phyloP scores from a whole-genome alignment of 2,888 invertebrate species.

The Drosophila tripunctata region DNA sequence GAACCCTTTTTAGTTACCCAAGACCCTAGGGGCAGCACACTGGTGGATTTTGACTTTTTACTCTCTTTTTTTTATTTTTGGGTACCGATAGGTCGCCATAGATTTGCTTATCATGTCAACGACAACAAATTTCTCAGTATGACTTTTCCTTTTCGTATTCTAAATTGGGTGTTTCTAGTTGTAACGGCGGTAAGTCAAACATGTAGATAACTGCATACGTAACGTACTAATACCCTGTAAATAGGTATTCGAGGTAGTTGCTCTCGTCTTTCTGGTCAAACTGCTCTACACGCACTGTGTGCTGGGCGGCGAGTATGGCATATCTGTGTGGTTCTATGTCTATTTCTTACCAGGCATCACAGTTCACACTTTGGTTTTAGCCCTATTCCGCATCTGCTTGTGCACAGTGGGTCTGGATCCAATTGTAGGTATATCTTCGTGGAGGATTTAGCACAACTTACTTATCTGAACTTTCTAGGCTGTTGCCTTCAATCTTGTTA shows the following conservation, averaged over 20 bases:
- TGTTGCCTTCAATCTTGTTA: slow-evolving; percentile 48
- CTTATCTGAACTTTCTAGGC: slow-evolving; percentile 38
- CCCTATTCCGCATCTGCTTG: slow-evolving; percentile 35
- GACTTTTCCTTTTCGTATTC: slow-evolving; percentile 44
- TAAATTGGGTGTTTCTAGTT: slow-evolving; percentile 50
- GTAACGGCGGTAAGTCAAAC: slow-evolving; percentile 50
- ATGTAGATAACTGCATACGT: not conserved
- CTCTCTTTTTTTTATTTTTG: slow-evolving; percentile 6
- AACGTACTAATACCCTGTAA: not conserved
- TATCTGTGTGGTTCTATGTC: slow-evolving; percentile 37
- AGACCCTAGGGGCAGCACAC: not conserved
- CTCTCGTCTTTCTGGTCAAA: slow-evolving; percentile 25
- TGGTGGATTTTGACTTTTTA: not conserved
- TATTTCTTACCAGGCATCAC: slow-evolving; percentile 50
- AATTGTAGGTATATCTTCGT: slow-evolving; percentile 59
- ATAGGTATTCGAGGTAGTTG: slow-evolving; percentile 49
- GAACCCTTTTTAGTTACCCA: slow-evolving; percentile 49
- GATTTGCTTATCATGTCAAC: slow-evolving; percentile 59
- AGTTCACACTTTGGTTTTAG: slow-evolving; percentile 33
- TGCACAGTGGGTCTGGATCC: slow-evolving; percentile 65
- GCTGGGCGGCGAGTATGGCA: slow-evolving; percentile 47
- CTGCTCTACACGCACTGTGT: slow-evolving; percentile 51
- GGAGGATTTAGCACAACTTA: too few species aligned
- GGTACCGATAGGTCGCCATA: slow-evolving; percentile 23
- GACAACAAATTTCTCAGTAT: slow-evolving; percentile 46